Base-by-base conservation (phyloP, 2,797 vertebrate species). In the Adrianichthys oophorus region DNA sequence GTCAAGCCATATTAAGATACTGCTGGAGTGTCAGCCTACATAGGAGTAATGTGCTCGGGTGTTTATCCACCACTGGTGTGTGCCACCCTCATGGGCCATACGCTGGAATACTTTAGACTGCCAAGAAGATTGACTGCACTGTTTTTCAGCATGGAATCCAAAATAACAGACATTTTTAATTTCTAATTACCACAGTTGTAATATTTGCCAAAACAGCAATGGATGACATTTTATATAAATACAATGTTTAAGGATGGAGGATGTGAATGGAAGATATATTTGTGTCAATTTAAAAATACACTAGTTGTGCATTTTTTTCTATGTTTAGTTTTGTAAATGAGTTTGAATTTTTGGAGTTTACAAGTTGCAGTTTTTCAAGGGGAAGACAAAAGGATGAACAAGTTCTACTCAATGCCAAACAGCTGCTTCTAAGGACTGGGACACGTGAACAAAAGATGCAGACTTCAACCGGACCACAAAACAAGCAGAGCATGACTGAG, bases 1-100 rank as follows among this genome's bases (percentile, higher is more conserved):
- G 50, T 59, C 63, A 53, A 29, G 23, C 26, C 49, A 23, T 42
- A 52, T 65, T 52, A 46, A 53, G 23, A 15, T 18, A 59, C 17
- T 16, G 10, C n/a, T 40, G 44, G 18, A 41, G 17, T 48, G 24
- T 53, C 23, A 59, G 24, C 40, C 37, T 13, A 14, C 12, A 48
- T n/a, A 16, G 17, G 23, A 48, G 49, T 50, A 41, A 41, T 29
- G 29, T 45, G 44, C 37, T 32, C n/a, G 55, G 37, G 15, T 61
- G 42, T 42, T 32, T 48, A 48, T 23, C 44, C 26, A 45, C 49
- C 23, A 24, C 21, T 44, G 66, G 15, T 52, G 40, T 56, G 52
- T 23, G 42, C 47, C 56, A 2, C 49, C 41, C 7, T 48, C 45
- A 16, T 13, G 49, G 66, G 44, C 32, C 29, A 40, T 48, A 57